Percentiles rank a stretch among this genome's conserved stretches.
Conservation (phyloP, 2,888 invertebrate species). For the Synergus japonicus region DNA sequence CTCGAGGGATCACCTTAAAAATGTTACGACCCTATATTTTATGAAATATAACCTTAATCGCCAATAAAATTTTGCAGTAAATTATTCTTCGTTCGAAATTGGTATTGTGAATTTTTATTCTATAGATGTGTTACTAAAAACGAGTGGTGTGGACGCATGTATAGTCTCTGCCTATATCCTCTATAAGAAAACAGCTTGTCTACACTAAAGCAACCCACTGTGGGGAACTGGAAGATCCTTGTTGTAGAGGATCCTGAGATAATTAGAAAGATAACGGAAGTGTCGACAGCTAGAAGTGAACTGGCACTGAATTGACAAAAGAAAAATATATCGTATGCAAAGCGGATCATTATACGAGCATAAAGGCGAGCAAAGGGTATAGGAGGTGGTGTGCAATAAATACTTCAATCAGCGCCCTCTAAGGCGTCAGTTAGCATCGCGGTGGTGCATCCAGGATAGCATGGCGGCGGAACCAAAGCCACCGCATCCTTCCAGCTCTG, state of each 20-base stretch:
- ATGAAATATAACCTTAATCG: conserved; percentile 6
- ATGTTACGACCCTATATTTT: conserved; percentile 11
- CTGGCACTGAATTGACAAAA: conserved; percentile 42
- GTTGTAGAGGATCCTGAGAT: conserved; percentile 24
- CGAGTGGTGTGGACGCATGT: not conserved
- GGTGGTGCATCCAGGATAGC: conserved; percentile 66
- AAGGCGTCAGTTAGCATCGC: conserved; percentile 75
- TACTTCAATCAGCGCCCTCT: conserved; percentile 76
- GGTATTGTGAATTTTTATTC: not conserved
- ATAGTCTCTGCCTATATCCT: not conserved
- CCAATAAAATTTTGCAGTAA: not conserved
- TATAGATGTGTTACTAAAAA: not conserved
- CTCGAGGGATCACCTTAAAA: conserved; percentile 4
- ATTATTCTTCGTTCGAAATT: not conserved
- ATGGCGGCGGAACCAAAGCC: conserved; percentile 73
- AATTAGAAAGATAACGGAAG: conserved; percentile 34
- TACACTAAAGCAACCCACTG: not conserved
- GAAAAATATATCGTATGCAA: conserved; percentile 64
- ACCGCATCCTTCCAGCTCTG: conserved; percentile 64
- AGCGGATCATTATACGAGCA: conserved; percentile 73
- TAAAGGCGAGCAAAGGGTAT: conserved; percentile 61
- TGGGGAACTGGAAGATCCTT: not conserved
- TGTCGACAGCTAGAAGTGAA: conserved; percentile 40
- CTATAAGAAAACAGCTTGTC: not conserved
- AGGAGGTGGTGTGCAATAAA: conserved; percentile 68